Conservation (phyloP, 2,113 vertebrate species). For the Cololabis saira region DNA sequence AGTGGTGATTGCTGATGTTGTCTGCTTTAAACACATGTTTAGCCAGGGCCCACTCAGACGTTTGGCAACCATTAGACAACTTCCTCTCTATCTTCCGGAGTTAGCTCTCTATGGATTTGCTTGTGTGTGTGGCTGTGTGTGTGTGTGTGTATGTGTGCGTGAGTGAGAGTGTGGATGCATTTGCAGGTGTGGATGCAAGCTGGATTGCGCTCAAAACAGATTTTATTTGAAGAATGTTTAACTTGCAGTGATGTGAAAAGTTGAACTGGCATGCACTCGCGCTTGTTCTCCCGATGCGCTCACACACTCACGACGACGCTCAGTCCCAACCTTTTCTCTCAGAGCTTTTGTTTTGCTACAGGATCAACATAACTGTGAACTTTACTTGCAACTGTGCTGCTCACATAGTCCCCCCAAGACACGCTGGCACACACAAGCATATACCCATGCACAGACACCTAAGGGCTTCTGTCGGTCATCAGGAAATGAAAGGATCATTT, state of each 20-base stretch:
- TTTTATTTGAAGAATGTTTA: conserved; percentile 19
- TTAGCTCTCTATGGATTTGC: conserved; percentile 84
- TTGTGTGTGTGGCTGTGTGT: conserved; percentile 48
- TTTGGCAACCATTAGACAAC: conserved; percentile 98
- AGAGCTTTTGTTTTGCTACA: conserved; percentile 87
- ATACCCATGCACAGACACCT: conserved; percentile 78
- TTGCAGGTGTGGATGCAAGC: conserved; percentile 58
- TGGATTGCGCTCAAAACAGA: conserved; percentile 39
- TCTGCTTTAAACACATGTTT: conserved; percentile 93
- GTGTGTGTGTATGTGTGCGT: conserved; percentile 37
- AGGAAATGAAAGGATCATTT: conserved; percentile 98
- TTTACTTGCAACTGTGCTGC: conserved; percentile 79
- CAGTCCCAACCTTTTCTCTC: conserved; percentile 85
- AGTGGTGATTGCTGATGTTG: conserved; percentile 93
- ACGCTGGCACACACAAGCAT: conserved; percentile 43
- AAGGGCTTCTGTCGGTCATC: conserved; percentile 83
- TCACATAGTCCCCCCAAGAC: conserved; percentile 41
- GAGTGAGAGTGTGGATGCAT: conserved; percentile 27
- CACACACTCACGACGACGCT: conserved; percentile 80
- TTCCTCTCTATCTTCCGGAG: conserved; percentile 97
- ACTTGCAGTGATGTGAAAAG: conserved; percentile 18
- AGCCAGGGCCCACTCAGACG: conserved; percentile 89
- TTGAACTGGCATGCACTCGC: conserved; percentile 4
- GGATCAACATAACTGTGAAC: conserved; percentile 92
- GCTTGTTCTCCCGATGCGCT: background rate